Percentiles rank a stretch among this genome's conserved stretches.
phyloP scores from a whole-genome alignment of 2,888 invertebrate species.

The Drosophila nigricruria region DNA sequence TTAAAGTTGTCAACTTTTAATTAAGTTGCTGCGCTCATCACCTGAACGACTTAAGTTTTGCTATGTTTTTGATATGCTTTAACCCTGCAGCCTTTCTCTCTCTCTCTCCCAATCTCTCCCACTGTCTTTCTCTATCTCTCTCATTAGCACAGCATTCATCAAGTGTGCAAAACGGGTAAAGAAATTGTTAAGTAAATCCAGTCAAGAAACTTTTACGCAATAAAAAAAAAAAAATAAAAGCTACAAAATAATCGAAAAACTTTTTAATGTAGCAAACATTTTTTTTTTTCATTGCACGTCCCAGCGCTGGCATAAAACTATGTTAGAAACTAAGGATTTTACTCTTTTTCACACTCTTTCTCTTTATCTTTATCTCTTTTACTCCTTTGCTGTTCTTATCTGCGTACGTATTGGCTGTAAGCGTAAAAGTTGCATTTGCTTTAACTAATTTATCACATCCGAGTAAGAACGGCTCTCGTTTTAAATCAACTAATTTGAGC shows the following conservation, averaged over 20 bases:
- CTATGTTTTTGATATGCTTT: constrained; percentile 16
- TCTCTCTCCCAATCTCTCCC: neutral
- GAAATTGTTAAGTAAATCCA: constrained; percentile 35
- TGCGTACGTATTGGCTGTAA: neutral
- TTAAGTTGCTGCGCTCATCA: constrained; percentile 32
- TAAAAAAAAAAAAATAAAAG: constrained; percentile 29
- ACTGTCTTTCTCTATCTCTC: neutral
- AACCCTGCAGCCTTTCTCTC: neutral
- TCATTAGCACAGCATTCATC: constrained; percentile 55
- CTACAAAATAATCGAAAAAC: constrained; percentile 69
- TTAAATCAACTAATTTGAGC: constrained; percentile 27
- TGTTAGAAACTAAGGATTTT: constrained; percentile 13
- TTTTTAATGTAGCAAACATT: constrained; percentile 52
- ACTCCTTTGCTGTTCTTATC: constrained; percentile 3
- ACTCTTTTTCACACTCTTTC: neutral
- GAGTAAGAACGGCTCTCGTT: neutral
- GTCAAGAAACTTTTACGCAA: constrained; percentile 36
- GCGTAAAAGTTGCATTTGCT: constrained; percentile 49
- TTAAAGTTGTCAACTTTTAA: constrained; percentile 24
- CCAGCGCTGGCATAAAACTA: constrained; percentile 33
- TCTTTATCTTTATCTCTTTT: neutral
- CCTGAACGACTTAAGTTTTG: constrained; percentile 9
- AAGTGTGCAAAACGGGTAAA: constrained; percentile 34
- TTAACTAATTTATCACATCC: constrained; percentile 60
- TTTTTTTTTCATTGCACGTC: constrained; percentile 5